phyloP scores from a whole-genome alignment of 2,797 vertebrate species.

The Ispidina picta region DNA sequence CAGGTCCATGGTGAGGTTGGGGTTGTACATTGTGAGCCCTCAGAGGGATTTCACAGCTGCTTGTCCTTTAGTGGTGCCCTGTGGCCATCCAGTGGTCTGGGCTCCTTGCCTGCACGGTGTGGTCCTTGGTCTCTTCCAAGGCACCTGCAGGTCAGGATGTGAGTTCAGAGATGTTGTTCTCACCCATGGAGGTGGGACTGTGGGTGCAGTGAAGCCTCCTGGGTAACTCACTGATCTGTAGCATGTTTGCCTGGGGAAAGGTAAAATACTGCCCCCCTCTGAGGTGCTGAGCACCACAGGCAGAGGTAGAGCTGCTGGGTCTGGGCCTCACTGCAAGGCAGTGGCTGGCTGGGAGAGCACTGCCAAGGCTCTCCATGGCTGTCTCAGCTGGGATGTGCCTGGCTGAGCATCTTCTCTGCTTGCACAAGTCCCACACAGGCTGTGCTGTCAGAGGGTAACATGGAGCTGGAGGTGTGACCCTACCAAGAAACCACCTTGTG shows the following conservation, averaged over 20 bases:
- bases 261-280: background rate
- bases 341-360: background rate
- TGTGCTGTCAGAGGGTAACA: background rate
- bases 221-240: background rate
- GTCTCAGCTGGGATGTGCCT: background rate
- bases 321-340: background rate
- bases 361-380: background rate
- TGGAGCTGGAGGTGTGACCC: rapidly evolving
- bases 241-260: background rate
- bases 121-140: background rate
- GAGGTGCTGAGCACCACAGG: background rate
- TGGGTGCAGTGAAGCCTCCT: background rate
- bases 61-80: background rate
- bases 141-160: background rate
- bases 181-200: background rate
- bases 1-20: background rate
- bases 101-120: background rate
- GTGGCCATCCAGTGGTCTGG: background rate
- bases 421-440: background rate
- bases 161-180: background rate
- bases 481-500: background rate
- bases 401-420: background rate
- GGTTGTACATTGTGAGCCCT: background rate
- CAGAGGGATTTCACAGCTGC: background rate
- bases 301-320: background rate